Percentiles rank a stretch among this genome's conserved stretches.
Conservation (phyloP, 2,113 vertebrate species). For the Turnix velox region DNA sequence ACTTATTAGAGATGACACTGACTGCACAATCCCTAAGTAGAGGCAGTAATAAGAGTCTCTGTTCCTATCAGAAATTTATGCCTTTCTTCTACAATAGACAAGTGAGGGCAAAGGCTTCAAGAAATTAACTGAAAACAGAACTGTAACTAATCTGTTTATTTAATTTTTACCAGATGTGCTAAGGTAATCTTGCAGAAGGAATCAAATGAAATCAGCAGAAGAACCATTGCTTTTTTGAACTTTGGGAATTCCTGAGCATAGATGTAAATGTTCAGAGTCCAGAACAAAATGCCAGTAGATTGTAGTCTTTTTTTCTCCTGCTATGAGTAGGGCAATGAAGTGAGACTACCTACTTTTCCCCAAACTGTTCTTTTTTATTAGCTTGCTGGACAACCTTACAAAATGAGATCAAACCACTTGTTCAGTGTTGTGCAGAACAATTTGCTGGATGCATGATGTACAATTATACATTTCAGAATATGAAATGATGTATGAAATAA, state of each 20-base stretch:
- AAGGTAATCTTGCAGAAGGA: constrained; percentile 53
- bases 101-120: constrained; percentile 31
- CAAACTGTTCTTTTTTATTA: neutral
- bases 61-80: constrained; percentile 10
- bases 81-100: constrained; percentile 21
- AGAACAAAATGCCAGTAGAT: neutral
- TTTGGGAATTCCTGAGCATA: neutral
- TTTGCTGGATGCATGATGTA: neutral
- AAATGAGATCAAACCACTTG: neutral
- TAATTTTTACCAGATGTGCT: constrained; percentile 63
- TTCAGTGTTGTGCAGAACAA: neutral
- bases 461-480: neutral
- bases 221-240: neutral
- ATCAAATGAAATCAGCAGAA: constrained; percentile 41
- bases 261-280: neutral
- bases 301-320: neutral
- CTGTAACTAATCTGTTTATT: constrained; percentile 43
- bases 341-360: neutral
- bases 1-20: constrained; percentile 30
- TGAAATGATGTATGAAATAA: constrained; percentile 30
- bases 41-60: constrained; percentile 14
- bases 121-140: constrained; percentile 54
- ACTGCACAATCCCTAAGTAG: neutral
- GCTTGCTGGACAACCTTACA: neutral
- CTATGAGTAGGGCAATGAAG: neutral